A percentile compares a stretch with the other conserved stretches of the same genome.
These are phyloP conservation scores for Orchestes rusci DNA, from an alignment of 2,888 invertebrate genomes.

Conservation along the genomic window DNA sequence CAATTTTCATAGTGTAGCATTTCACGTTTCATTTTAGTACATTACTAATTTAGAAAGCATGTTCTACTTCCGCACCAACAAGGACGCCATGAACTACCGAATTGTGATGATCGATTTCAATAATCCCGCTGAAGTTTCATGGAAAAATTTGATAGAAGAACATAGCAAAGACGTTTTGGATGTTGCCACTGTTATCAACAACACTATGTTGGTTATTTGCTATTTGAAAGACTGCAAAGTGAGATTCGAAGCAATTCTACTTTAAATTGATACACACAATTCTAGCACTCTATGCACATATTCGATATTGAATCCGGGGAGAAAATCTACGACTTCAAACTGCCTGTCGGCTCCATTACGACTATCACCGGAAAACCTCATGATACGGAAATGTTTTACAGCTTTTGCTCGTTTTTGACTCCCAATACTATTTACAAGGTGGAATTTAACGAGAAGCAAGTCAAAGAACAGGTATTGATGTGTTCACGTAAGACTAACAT, in stretches of 20 bases:
- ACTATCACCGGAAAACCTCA: slow-evolving; percentile 80
- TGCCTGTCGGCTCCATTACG: slow-evolving; percentile 82
- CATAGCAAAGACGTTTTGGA: slow-evolving; percentile 82
- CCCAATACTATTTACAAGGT: slow-evolving; percentile 75
- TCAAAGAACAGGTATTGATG: slow-evolving; percentile 9
- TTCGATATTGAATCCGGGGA: slow-evolving; percentile 67
- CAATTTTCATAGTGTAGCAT: not conserved
- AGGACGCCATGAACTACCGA: slow-evolving; percentile 86
- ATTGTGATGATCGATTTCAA: slow-evolving; percentile 76
- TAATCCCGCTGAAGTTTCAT: slow-evolving; percentile 65
- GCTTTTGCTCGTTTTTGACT: slow-evolving; percentile 88
- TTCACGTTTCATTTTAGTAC: slow-evolving; percentile 55
- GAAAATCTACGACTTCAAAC: slow-evolving; percentile 62
- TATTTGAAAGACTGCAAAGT: slow-evolving; percentile 95
- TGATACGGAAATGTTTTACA: slow-evolving; percentile 85
- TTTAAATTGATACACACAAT: slow-evolving; percentile 10
- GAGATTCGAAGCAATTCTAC: slow-evolving; percentile 23
- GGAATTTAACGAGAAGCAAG: slow-evolving; percentile 1
- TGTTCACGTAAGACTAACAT: not conserved
- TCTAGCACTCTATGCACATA: slow-evolving; percentile 75
- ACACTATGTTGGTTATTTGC: slow-evolving; percentile 78
- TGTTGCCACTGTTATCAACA: slow-evolving; percentile 78
- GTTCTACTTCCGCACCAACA: slow-evolving; percentile 86
- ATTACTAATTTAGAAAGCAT: slow-evolving; percentile 79
- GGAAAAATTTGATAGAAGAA: slow-evolving; percentile 78